These are phyloP conservation scores for Cepaea nemoralis DNA, from an alignment of 1,140 invertebrate species.

Conservation along the genomic window DNA sequence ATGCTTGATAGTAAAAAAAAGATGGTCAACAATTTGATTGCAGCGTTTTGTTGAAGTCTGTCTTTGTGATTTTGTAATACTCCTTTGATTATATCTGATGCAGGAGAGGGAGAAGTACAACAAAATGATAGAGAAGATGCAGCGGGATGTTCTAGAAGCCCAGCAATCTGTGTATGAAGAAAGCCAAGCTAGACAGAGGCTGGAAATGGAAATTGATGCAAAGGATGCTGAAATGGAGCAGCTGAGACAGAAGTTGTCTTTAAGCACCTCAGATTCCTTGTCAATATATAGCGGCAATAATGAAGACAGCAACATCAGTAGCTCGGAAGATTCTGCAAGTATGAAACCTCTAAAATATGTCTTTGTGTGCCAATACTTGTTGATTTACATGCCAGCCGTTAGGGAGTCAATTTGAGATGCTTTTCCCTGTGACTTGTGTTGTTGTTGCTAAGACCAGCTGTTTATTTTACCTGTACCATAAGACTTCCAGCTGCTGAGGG, in stretches of 20 bases:
- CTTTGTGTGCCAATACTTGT: no score
- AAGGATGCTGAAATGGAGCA: constrained; percentile 97
- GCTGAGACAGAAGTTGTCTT: constrained; percentile 80
- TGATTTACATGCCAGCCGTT: no score
- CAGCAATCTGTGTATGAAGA: constrained; percentile 81
- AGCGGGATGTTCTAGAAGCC: constrained; percentile 88
- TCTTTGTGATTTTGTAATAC: no score
- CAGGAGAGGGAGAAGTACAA: constrained; percentile 92
- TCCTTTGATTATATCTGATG: constrained; percentile 35
- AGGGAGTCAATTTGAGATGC: no score
- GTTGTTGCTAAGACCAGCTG: no score
- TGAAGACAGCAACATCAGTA: constrained; percentile 48
- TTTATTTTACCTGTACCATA: no score
- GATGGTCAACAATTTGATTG: no score
- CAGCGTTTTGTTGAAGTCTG: no score
- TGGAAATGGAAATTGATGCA: constrained; percentile 95
- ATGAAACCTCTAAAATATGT: no score
- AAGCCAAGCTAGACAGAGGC: constrained; percentile 79
- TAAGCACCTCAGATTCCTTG: constrained; percentile 84
- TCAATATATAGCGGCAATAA: constrained; percentile 85
- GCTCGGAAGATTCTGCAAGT: constrained; percentile 10
- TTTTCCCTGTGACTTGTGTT: no score
- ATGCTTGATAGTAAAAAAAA: no score
- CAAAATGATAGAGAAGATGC: constrained; percentile 85
- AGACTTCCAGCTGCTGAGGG: no score